Percentiles rank a stretch among this genome's conserved stretches.
These are phyloP conservation scores for Cephus pulcher DNA, from an alignment of 2,888 invertebrate species.

Conservation along the genomic window DNA sequence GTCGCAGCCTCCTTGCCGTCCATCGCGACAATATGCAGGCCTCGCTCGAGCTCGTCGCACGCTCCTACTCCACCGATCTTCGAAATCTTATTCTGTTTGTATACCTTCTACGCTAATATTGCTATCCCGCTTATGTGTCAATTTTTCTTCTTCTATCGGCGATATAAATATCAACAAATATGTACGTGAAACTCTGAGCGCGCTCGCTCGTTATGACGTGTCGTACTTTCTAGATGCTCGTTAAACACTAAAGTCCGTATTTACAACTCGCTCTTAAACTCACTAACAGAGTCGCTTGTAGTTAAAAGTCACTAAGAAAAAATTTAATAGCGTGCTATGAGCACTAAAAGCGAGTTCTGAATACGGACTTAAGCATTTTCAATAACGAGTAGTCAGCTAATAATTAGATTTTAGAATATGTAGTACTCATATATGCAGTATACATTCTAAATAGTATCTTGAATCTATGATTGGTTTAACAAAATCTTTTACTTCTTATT, in stretches of 20 bases:
- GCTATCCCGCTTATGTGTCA: not conserved
- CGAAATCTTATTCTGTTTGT: conserved; percentile 92
- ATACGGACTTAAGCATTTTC: not conserved
- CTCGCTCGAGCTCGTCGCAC: conserved; percentile 88
- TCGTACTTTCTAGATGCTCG: not conserved
- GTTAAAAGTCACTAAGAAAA: too few relatives aligned
- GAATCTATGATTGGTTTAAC: not conserved
- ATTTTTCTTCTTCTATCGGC: conserved; percentile 1
- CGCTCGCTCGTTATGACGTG: not conserved
- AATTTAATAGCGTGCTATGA: too few relatives aligned
- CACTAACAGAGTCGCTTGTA: too few relatives aligned
- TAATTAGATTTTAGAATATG: not conserved
- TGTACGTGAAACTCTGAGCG: not conserved
- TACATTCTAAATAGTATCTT: not conserved
- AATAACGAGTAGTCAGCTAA: not conserved
- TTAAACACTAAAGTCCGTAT: not conserved
- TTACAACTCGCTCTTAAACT: too few relatives aligned
- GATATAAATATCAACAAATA: not conserved
- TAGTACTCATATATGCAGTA: not conserved
- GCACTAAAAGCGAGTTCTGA: too few relatives aligned
- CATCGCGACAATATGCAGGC: conserved; percentile 88
- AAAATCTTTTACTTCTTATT: not conserved
- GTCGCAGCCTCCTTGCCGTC: conserved; percentile 88
- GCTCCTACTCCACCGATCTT: conserved; percentile 93
- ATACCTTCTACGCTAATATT: conserved; percentile 20